Evolutionary conservation across 2,888 invertebrate species (phyloP), one percentile per base, ranked within the genome.

Genomic region (Hoplodrina ambigua): DNA sequence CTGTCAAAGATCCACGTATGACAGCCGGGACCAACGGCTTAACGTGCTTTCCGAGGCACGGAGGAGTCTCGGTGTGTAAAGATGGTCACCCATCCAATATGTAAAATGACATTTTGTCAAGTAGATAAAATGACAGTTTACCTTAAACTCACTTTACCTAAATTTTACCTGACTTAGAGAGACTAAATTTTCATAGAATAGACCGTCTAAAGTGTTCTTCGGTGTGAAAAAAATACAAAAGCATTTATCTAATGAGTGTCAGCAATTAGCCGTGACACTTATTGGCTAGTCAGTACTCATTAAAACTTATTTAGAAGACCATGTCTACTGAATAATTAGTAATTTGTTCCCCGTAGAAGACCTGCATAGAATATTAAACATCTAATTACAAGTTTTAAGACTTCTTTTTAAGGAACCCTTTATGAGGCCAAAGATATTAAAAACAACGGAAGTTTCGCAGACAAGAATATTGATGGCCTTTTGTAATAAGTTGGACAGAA

Each of bases 401-500:
- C 30, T 33, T 20, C 57, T 41, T 49, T 37, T 67, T 54, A 72
- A 44, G 75, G 41, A 20, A 49, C 68, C n/a, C 25, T 75, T 68
- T 68, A 72, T 50, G 54, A 54, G 54, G 30, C 33, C 54, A 15
- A 54, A 58, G 46, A 54, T 54, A 58, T 33, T 67, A 46, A 66
- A 71, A 46, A 49, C 2, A 67, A 4, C 72, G 72, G 57, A 72
- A 67, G 57, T 75, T 15, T n/a, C 25, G 8, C 50, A 33, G 66
- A 33, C 71, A 50, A 25, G 49, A 74, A 74, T 74, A 72, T n/a
- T 56, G 19, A 74, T 74, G 55, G 3, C 33, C 33, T n/a, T 25
- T 15, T 66, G 17, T 49, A 66, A n/a, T 8, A 46, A 33, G 17
- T 10, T 49, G 2, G 11, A 13, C 15, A 11, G 1, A 46, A 46